Evolutionary conservation across 2,888 invertebrate genomes (phyloP).

Genomic region (Cactoblastis cactorum): DNA sequence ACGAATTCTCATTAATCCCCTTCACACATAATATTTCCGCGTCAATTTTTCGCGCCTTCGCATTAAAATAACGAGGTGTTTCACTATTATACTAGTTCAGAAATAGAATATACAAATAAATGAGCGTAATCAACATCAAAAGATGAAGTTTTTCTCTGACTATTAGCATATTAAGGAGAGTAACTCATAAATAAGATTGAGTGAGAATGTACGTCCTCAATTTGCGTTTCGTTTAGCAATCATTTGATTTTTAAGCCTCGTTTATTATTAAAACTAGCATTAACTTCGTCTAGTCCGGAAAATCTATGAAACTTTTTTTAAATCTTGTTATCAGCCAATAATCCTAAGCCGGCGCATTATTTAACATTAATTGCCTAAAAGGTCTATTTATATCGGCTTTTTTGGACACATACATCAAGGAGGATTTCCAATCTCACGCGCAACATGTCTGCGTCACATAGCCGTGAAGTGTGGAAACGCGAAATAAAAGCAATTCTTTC

Average conservation of each 20-base stretch:
- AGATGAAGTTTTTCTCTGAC: slow-evolving; percentile 52
- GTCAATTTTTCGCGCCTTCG: slow-evolving; percentile 39
- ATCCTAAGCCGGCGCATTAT: slow-evolving; percentile 28
- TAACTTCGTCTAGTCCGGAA: slow-evolving; percentile 37
- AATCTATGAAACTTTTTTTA: background rate
- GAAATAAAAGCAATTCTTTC: slow-evolving; percentile 79
- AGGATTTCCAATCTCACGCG: slow-evolving; percentile 53
- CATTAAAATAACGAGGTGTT: slow-evolving; percentile 52
- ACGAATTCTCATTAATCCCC: slow-evolving; percentile 35
- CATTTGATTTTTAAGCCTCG: slow-evolving; percentile 61
- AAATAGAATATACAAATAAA: slow-evolving; percentile 58
- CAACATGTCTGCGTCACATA: slow-evolving; percentile 54
- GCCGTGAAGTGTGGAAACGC: slow-evolving; percentile 66
- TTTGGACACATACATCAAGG: slow-evolving; percentile 49
- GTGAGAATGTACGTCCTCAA: slow-evolving; percentile 57
- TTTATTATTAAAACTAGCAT: slow-evolving; percentile 63
- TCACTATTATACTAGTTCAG: slow-evolving; percentile 39
- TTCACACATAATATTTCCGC: slow-evolving; percentile 38
- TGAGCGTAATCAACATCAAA: slow-evolving; percentile 68
- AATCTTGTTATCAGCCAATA: slow-evolving; percentile 6
- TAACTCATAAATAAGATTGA: slow-evolving; percentile 69
- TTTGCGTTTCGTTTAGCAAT: slow-evolving; percentile 64
- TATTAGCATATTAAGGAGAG: slow-evolving; percentile 64
- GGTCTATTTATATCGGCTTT: slow-evolving; percentile 47
- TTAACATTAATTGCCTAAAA: slow-evolving; percentile 40